Evolutionary conservation across 2,797 vertebrate genomes (phyloP).

Genomic region (Hirundo rustica): DNA sequence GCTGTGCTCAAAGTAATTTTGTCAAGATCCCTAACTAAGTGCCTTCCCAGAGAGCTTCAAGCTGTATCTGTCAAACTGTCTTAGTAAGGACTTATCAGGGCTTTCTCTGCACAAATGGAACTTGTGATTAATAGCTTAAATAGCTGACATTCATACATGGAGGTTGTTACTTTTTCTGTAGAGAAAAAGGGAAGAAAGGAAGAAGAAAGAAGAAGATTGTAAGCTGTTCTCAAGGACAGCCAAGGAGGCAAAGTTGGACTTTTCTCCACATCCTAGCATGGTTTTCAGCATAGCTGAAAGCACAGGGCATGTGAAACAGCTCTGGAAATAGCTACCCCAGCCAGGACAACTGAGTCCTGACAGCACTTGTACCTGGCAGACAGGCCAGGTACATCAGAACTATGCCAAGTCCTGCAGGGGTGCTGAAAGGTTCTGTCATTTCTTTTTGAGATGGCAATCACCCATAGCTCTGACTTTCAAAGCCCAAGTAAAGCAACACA

Average conservation of each 20-base stretch:
- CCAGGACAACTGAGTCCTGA: background rate
- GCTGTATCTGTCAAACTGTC: background rate
- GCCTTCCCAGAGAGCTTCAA: background rate
- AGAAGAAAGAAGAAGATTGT: background rate
- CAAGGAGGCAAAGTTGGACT: background rate
- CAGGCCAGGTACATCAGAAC: background rate
- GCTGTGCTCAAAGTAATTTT: background rate
- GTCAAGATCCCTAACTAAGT: background rate
- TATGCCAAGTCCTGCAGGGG: rapidly evolving
- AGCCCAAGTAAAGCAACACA: background rate
- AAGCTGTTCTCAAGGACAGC: background rate
- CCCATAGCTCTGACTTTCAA: background rate
- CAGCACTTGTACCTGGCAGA: background rate
- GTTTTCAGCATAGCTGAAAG: background rate
- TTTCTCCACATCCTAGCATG: background rate
- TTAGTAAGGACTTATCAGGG: background rate
- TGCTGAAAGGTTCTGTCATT: background rate
- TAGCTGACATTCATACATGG: background rate
- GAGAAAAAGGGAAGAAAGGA: background rate
- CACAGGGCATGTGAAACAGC: background rate
- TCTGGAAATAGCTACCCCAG: background rate
- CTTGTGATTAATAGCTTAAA: background rate
- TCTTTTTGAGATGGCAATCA: rapidly evolving
- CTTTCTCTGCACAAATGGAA: background rate
- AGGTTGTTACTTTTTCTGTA: background rate